Conservation (phyloP, 2,797 vertebrate genomes). For the Smutsia temminckii region DNA sequence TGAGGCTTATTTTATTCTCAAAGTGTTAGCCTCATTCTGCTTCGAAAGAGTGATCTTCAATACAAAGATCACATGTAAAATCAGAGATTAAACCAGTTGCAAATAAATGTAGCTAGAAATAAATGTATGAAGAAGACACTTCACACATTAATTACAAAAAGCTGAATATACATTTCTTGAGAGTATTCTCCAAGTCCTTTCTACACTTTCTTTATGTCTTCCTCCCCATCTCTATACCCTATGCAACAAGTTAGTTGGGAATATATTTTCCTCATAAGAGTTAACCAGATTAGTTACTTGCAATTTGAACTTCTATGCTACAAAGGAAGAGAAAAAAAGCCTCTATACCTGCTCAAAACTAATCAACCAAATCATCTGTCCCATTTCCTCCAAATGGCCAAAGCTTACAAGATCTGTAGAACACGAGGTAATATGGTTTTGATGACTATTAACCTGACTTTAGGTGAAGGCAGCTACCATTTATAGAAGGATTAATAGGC, state of each 20-base stretch:
- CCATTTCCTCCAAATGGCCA: background rate
- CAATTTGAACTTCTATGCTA: background rate
- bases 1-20: background rate
- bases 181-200: background rate
- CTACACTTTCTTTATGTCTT: background rate
- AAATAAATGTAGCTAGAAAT: background rate
- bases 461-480: background rate
- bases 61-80: background rate
- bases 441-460: background rate
- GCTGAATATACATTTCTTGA: background rate
- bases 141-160: background rate
- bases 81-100: background rate
- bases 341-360: background rate
- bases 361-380: background rate
- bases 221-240: background rate
- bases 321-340: background rate
- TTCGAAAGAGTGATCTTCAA: background rate
- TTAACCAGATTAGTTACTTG: background rate
- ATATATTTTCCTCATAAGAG: background rate
- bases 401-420: background rate
- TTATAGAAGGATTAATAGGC: background rate
- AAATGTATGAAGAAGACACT: background rate
- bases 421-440: background rate
- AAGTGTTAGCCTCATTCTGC: background rate
- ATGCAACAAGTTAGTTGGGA: background rate